Evolutionary conservation across 2,113 vertebrate genomes (phyloP).

Genomic region (Morone saxatilis): DNA sequence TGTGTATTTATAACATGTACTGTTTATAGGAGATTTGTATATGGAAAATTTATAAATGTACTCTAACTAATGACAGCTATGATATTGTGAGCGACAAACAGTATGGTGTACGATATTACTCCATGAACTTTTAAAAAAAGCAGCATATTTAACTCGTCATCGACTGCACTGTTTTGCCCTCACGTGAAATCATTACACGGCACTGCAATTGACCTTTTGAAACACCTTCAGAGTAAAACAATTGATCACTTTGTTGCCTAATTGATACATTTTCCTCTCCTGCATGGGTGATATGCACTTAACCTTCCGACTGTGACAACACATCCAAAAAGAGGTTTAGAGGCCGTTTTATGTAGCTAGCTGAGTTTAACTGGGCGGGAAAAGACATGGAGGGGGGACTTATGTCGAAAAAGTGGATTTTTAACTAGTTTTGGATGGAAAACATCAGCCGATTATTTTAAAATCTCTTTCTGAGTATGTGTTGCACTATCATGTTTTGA

Average conservation of each 20-base stretch:
- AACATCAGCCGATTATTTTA: constrained; percentile 28
- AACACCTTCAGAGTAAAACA: constrained; percentile 25
- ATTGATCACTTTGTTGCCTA: constrained; percentile 76
- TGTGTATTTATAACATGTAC: constrained; percentile 80
- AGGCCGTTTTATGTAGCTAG: constrained; percentile 70
- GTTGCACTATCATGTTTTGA: constrained; percentile 40
- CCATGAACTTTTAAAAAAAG: constrained; percentile 49
- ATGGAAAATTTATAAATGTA: constrained; percentile 80
- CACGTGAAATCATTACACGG: constrained; percentile 17
- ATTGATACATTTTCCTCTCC: constrained; percentile 49
- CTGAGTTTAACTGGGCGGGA: constrained; percentile 9
- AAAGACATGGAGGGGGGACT: constrained; percentile 14
- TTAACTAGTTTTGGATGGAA: constrained; percentile 1
- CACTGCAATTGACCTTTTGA: constrained; percentile 49
- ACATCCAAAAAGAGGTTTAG: constrained; percentile 35
- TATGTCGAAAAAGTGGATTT: neutral
- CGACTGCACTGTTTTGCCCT: constrained; percentile 69
- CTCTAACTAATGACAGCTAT: constrained; percentile 81
- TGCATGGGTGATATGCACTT: constrained; percentile 61
- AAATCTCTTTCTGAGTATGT: constrained; percentile 52
- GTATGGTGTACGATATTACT: constrained; percentile 61
- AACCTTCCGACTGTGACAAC: constrained; percentile 68
- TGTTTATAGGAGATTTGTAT: constrained; percentile 82
- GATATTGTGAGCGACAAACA: constrained; percentile 76
- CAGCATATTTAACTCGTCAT: constrained; percentile 71